Evolutionary conservation across 2,113 vertebrate species (phyloP).

Genomic region (Ictalurus furcatus): DNA sequence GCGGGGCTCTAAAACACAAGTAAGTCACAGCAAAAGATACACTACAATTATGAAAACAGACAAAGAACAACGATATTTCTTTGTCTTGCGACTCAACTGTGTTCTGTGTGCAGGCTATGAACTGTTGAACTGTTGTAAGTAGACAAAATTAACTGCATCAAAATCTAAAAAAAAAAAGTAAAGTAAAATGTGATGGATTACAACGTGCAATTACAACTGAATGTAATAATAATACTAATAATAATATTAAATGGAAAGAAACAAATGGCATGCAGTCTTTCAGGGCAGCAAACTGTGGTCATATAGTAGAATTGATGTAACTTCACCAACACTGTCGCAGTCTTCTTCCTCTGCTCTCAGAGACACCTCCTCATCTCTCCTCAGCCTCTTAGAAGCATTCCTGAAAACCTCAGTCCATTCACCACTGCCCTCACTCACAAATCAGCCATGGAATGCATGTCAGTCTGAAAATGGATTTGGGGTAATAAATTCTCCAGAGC

Average conservation of each 20-base stretch:
- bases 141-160: neutral
- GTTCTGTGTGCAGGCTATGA: neutral
- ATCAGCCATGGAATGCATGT: constrained; percentile 84
- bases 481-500: constrained; percentile 79
- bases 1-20: constrained; percentile 23
- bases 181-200: neutral
- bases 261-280: neutral
- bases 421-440: constrained; percentile 76
- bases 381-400: constrained; percentile 55
- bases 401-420: constrained; percentile 65
- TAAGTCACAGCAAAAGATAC: neutral
- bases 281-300: neutral
- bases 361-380: constrained; percentile 38
- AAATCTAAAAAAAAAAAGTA: neutral
- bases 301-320: neutral
- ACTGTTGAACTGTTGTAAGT: neutral
- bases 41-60: neutral
- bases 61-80: neutral
- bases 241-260: neutral
- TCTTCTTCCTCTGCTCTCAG: neutral
- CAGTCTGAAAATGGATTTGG: constrained; percentile 79
- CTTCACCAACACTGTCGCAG: neutral
- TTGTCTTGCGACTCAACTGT: neutral
- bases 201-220: neutral
- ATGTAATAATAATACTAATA: neutral